Conservation (phyloP, 2,888 invertebrate species). For the Criorhina ranunculi region DNA sequence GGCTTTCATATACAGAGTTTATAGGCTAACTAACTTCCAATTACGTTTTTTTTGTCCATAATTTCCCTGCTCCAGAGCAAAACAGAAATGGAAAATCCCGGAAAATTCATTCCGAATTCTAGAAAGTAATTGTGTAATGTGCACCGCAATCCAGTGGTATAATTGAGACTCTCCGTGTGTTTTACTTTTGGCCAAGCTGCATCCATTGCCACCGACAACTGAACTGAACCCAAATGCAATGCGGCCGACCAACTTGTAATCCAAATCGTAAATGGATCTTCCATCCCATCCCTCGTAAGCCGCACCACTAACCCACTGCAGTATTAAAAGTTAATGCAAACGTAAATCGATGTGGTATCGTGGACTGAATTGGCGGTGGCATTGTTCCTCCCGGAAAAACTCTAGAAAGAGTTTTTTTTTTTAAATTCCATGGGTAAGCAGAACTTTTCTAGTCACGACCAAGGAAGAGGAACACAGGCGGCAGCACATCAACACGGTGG, state of each 20-base stretch:
- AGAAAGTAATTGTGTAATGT: constrained; percentile 61
- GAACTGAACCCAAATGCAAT: too few species aligned
- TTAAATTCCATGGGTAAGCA: constrained; percentile 53
- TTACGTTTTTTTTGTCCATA: constrained; percentile 34
- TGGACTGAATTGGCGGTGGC: constrained; percentile 67
- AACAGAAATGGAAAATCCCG: constrained; percentile 22
- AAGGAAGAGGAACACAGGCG: constrained; percentile 52
- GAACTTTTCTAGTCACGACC: constrained; percentile 75
- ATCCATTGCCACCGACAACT: constrained; percentile 48
- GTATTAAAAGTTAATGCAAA: constrained; percentile 59
- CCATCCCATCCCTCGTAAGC: constrained; percentile 20
- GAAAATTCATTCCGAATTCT: constrained; percentile 56
- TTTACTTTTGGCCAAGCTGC: constrained; percentile 63
- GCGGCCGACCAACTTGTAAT: constrained; percentile 54
- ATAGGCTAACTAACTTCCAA: constrained; percentile 32
- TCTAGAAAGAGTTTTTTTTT: too few species aligned
- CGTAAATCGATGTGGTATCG: constrained; percentile 72
- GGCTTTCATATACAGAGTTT: neutral
- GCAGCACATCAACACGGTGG: constrained; percentile 37
- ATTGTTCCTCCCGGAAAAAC: constrained; percentile 36
- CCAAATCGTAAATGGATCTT: constrained; percentile 62
- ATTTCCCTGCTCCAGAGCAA: constrained; percentile 9
- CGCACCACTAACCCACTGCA: constrained; percentile 37
- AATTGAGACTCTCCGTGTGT: constrained; percentile 50
- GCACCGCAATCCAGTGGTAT: constrained; percentile 55